Evolutionary conservation across 2,113 vertebrate species (phyloP).

Genomic region (Capricornis sumatraensis): DNA sequence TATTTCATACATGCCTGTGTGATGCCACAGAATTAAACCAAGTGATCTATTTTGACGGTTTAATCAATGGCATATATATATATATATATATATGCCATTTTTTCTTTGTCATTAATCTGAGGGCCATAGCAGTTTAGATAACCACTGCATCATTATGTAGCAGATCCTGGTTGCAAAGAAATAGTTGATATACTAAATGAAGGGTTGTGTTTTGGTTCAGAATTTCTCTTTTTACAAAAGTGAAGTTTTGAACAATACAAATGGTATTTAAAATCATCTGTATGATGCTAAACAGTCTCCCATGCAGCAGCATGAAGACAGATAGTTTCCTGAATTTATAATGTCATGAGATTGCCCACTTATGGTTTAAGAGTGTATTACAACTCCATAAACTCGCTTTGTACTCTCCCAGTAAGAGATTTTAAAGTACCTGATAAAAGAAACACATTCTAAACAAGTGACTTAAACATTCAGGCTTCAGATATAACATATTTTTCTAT

Average conservation of each 20-base stretch:
- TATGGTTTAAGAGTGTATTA: background rate
- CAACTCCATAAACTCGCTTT: background rate
- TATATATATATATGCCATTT: background rate
- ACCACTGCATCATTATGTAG: background rate
- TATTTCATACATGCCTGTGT: background rate
- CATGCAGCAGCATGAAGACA: background rate
- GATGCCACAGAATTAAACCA: background rate
- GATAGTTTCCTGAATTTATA: background rate
- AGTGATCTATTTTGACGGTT: background rate
- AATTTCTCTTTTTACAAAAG: slow-evolving; percentile 2
- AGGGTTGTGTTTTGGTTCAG: background rate
- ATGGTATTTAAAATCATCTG: slow-evolving; percentile 22
- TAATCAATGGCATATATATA: background rate
- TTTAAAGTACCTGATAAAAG: slow-evolving; percentile 10
- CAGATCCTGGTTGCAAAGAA: background rate
- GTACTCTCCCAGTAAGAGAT: background rate
- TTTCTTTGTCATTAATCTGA: background rate
- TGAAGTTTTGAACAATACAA: slow-evolving; percentile 42
- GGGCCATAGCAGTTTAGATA: background rate
- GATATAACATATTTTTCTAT: background rate
- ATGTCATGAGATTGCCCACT: slow-evolving; percentile 3
- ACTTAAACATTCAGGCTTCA: background rate
- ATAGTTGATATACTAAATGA: background rate
- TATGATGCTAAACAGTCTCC: background rate
- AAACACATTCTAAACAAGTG: slow-evolving; percentile 8